Percentiles rank a stretch among this genome's conserved stretches.
Conservation (phyloP, 2,113 vertebrate genomes). For the Embiotoca jacksoni region DNA sequence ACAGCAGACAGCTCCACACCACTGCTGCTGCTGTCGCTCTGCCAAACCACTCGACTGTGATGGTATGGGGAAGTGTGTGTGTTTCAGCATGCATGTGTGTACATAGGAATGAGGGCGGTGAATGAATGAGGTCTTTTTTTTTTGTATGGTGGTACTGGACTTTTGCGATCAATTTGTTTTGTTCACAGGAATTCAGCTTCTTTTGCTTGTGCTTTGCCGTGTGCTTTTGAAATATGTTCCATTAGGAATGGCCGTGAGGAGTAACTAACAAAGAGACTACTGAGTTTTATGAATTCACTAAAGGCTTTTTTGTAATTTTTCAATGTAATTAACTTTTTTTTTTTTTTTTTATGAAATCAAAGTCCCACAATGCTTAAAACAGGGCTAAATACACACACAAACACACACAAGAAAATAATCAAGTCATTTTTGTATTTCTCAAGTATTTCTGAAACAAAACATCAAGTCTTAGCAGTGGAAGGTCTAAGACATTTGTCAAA, state of each 20-base stretch:
- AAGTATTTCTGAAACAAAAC: too few species aligned
- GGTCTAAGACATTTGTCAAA: too few species aligned
- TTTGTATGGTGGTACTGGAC: background rate
- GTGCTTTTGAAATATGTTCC: constrained; percentile 37
- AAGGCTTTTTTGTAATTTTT: constrained; percentile 41
- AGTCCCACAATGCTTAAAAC: too few species aligned
- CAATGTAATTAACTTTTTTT: background rate
- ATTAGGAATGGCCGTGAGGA: constrained; percentile 37
- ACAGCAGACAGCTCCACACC: constrained; percentile 71
- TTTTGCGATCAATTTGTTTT: constrained; percentile 52
- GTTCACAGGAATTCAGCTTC: constrained; percentile 39
- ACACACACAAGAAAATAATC: too few species aligned
- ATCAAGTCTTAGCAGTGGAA: too few species aligned
- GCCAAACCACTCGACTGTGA: constrained; percentile 76
- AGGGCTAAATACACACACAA: too few species aligned
- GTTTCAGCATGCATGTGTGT: constrained; percentile 34
- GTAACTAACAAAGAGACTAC: constrained; percentile 44
- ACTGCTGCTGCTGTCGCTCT: constrained; percentile 72
- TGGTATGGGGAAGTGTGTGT: constrained; percentile 61
- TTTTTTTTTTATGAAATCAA: background rate
- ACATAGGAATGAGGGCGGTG: background rate
- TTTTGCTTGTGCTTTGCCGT: constrained; percentile 35
- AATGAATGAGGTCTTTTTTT: constrained; percentile 27
- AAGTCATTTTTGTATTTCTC: too few species aligned
- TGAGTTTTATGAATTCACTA: constrained; percentile 44